Percentiles rank a stretch among this genome's conserved stretches.
Conservation (phyloP, 2,797 vertebrate species). For the Pachyuromys duprasi region DNA sequence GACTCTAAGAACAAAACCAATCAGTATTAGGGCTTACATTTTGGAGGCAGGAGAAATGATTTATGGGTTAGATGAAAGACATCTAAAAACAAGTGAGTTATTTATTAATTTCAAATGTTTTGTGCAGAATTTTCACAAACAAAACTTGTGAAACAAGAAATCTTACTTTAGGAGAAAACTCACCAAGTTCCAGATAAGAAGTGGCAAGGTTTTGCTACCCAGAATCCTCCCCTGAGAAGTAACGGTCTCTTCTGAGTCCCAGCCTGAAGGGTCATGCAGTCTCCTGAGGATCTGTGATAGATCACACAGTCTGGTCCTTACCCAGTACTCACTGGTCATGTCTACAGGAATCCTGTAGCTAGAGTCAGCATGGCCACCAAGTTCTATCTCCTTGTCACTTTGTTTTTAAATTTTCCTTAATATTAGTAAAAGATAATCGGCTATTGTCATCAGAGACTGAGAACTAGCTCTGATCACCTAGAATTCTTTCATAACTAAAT, state of each 20-base stretch:
- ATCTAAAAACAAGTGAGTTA: not conserved
- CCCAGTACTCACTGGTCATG: not conserved
- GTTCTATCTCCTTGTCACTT: not conserved
- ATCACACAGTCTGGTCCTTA: not conserved
- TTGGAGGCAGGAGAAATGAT: not conserved
- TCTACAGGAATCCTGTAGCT: not conserved
- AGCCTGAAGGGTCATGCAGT: not conserved
- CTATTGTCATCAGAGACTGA: not conserved
- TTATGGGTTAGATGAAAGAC: too few relatives aligned
- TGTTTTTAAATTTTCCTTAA: not conserved
- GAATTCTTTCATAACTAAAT: slow-evolving; percentile 27
- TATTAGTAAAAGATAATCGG: not conserved
- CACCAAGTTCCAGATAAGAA: not conserved
- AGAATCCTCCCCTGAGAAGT: not conserved
- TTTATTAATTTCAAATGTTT: not conserved
- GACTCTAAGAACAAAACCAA: slow-evolving; percentile 21
- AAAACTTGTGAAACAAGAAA: slow-evolving; percentile 22
- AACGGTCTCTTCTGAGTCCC: not conserved
- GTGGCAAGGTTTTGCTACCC: accelerated
- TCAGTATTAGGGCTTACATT: slow-evolving; percentile 60
- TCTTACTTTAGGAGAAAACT: not conserved
- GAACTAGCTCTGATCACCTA: not conserved
- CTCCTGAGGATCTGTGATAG: not conserved
- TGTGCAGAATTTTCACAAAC: not conserved
- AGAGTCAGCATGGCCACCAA: not conserved